phyloP scores from a whole-genome alignment of 2,888 invertebrate species.

The Encarsia formosa region DNA sequence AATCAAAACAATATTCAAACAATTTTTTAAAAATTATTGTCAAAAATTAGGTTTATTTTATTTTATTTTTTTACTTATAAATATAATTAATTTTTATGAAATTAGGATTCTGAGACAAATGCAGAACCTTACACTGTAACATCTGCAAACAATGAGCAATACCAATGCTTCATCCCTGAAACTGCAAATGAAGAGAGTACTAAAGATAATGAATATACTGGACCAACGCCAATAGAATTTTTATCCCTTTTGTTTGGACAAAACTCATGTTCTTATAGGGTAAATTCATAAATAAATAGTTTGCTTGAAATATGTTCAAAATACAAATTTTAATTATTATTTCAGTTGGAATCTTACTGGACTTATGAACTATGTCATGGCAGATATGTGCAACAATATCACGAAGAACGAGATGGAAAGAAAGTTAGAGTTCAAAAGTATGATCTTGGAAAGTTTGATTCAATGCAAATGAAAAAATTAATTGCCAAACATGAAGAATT shows the following conservation, averaged over 20 bases:
- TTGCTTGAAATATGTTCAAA: neutral
- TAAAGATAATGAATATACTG: slow-evolving; percentile 61
- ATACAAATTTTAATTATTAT: slow-evolving; percentile 3
- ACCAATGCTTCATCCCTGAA: slow-evolving; percentile 76
- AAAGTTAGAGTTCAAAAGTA: slow-evolving; percentile 80
- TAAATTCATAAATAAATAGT: slow-evolving; percentile 32
- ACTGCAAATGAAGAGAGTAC: slow-evolving; percentile 56
- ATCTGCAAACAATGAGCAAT: slow-evolving; percentile 76
- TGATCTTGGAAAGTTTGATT: slow-evolving; percentile 74
- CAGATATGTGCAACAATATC: slow-evolving; percentile 85
- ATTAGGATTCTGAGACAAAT: slow-evolving; percentile 42
- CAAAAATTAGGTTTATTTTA: neutral
- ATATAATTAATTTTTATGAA: slow-evolving; percentile 1
- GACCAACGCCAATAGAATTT: slow-evolving; percentile 73
- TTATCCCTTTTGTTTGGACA: slow-evolving; percentile 73
- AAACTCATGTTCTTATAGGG: slow-evolving; percentile 77
- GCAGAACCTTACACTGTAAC: slow-evolving; percentile 65
- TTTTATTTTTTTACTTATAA: neutral
- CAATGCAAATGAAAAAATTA: slow-evolving; percentile 60
- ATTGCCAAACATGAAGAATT: slow-evolving; percentile 55
- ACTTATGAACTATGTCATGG: slow-evolving; percentile 96
- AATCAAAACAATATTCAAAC: too few species aligned
- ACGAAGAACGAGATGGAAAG: slow-evolving; percentile 90
- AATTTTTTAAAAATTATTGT: too few species aligned
- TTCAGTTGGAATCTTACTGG: slow-evolving; percentile 83